phyloP scores from a whole-genome alignment of 37 sponge, comb jelly and placozoan genomes.

The Mnemiopsis leidyi region DNA sequence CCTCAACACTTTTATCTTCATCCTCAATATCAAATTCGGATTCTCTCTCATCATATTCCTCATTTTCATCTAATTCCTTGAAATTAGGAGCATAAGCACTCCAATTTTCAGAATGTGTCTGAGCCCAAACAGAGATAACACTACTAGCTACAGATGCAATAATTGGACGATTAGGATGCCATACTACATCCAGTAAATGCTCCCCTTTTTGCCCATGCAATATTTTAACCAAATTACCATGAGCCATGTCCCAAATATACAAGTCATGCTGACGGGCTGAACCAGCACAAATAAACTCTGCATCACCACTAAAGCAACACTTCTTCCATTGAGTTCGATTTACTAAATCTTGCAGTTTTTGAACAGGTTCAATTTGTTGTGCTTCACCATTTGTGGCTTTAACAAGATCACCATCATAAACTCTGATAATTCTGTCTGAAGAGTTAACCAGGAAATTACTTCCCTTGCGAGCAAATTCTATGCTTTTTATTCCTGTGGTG shows the following conservation, averaged over 20 bases:
- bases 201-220: slow-evolving; percentile 98
- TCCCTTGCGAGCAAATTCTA: slow-evolving; percentile 91
- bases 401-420: slow-evolving; percentile 85
- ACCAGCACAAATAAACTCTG: slow-evolving; percentile 92
- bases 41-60: slow-evolving; percentile 92
- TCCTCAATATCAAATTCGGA: slow-evolving; percentile 88
- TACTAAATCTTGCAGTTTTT: slow-evolving; percentile 91
- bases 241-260: slow-evolving; percentile 93
- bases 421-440: slow-evolving; percentile 87
- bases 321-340: slow-evolving; percentile 94
- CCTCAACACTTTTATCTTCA: slow-evolving; percentile 66
- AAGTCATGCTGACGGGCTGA: slow-evolving; percentile 91
- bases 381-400: slow-evolving; percentile 5
- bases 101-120: slow-evolving; percentile 90
- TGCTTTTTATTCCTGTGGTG: slow-evolving; percentile 76
- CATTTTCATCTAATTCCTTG: slow-evolving; percentile 97
- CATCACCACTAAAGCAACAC: slow-evolving; percentile 93
- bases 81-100: slow-evolving; percentile 98
- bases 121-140: slow-evolving; percentile 93
- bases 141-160: slow-evolving; percentile 94
- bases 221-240: slow-evolving; percentile 94
- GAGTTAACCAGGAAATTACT: slow-evolving; percentile 90
- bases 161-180: slow-evolving; percentile 95
- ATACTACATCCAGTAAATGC: slow-evolving; percentile 88
- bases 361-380: slow-evolving; percentile 74